phyloP scores from a whole-genome alignment of 2,888 invertebrate species.

The Dasypolia templi region DNA sequence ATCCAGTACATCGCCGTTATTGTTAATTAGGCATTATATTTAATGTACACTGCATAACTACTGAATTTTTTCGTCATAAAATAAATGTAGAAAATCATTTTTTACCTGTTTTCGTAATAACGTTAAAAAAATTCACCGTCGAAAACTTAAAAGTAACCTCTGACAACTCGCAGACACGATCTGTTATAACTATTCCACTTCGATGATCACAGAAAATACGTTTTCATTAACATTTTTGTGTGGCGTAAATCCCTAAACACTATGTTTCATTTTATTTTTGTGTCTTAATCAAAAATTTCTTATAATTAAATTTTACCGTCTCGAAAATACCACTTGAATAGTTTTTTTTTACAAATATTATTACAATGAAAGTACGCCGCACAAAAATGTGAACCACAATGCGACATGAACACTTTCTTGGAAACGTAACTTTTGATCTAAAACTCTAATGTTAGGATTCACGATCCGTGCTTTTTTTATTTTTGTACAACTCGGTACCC shows the following conservation, averaged over 20 bases:
- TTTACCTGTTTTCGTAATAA: slow-evolving; percentile 75
- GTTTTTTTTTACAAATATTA: slow-evolving; percentile 72
- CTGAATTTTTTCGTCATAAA: slow-evolving; percentile 86
- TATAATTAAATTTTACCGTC: slow-evolving; percentile 72
- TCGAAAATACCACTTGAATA: slow-evolving; percentile 82
- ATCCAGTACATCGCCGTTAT: slow-evolving; percentile 70
- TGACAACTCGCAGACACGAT: slow-evolving; percentile 85
- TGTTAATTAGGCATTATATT: slow-evolving; percentile 85
- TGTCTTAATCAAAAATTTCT: slow-evolving; percentile 76
- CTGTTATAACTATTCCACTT: slow-evolving; percentile 86
- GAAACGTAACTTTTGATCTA: slow-evolving; percentile 89
- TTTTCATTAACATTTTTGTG: slow-evolving; percentile 74
- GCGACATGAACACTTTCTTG: slow-evolving; percentile 88
- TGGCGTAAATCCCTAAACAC: slow-evolving; percentile 68
- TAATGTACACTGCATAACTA: slow-evolving; percentile 89
- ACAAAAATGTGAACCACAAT: slow-evolving; percentile 73
- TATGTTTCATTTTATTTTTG: slow-evolving; percentile 74
- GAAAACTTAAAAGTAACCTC: slow-evolving; percentile 87
- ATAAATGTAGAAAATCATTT: slow-evolving; percentile 86
- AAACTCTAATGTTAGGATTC: slow-evolving; percentile 89
- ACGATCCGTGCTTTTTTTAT: slow-evolving; percentile 87
- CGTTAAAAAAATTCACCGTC: slow-evolving; percentile 85
- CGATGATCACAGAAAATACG: slow-evolving; percentile 88
- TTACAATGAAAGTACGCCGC: slow-evolving; percentile 67
- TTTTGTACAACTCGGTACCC: slow-evolving; percentile 84